A percentile compares a stretch with the other conserved stretches of the same genome.
These are phyloP conservation scores for Hyla sarda DNA, from an alignment of 2,113 vertebrate species.

Conservation along the genomic window DNA sequence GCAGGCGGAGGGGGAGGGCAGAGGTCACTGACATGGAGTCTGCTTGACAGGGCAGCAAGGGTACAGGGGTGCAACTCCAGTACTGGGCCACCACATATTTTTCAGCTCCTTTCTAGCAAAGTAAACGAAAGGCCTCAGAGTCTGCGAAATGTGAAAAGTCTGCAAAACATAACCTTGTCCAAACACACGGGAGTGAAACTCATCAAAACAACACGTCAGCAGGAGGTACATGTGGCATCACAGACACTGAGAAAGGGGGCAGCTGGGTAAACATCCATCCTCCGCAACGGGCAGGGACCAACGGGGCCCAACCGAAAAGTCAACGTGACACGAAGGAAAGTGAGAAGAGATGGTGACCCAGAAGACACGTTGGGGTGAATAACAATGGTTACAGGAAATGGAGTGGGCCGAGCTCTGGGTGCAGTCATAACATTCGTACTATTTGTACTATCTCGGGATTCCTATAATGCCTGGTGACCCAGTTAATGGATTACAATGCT, in stretches of 20 bases:
- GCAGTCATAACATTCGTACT: background rate
- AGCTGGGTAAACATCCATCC: slow-evolving; percentile 31
- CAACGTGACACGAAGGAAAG: background rate
- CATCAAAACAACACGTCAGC: slow-evolving; percentile 38
- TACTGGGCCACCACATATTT: too few relatives aligned
- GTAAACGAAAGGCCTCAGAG: background rate
- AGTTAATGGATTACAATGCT: background rate
- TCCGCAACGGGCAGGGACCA: background rate
- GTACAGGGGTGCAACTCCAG: too few relatives aligned
- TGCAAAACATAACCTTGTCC: slow-evolving; percentile 32
- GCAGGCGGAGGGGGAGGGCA: too few relatives aligned
- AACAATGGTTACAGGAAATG: background rate
- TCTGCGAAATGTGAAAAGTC: background rate
- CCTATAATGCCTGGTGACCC: background rate
- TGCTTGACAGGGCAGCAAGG: too few relatives aligned
- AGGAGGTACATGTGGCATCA: background rate
- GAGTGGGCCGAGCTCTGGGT: background rate
- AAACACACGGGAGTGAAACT: background rate
- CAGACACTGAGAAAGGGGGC: slow-evolving; percentile 17
- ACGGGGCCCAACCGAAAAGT: background rate
- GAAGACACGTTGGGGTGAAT: background rate
- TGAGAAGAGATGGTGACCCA: background rate
- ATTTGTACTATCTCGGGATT: background rate
- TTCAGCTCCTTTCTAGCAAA: background rate
- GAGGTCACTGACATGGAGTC: too few relatives aligned